Evolutionary conservation across 2,888 invertebrate genomes (phyloP).

Genomic region (Spilosoma lubricipeda): DNA sequence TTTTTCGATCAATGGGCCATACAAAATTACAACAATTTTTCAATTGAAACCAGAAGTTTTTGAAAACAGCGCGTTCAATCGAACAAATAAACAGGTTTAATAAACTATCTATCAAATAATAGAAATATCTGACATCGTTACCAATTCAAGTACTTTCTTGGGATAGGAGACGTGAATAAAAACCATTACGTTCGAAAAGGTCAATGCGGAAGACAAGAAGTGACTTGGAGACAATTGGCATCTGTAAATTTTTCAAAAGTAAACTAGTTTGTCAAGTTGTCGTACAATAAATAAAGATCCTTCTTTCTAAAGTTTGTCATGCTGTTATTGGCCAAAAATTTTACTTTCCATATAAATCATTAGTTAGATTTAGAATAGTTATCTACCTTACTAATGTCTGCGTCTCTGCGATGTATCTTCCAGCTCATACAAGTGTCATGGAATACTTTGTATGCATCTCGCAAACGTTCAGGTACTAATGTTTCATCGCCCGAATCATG

Average conservation of each 20-base stretch:
- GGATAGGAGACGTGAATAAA: not conserved
- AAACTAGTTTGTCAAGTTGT: not conserved
- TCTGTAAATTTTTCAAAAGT: not conserved
- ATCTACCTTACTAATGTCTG: constrained; percentile 17
- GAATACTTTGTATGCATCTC: constrained; percentile 66
- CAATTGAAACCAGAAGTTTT: not conserved
- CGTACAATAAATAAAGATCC: not conserved
- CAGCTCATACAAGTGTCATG: constrained; percentile 38
- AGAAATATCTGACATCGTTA: not conserved
- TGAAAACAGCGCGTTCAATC: not conserved
- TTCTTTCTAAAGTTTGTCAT: not conserved
- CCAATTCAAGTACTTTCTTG: not conserved
- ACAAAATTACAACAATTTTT: not conserved
- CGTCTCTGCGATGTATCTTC: constrained; percentile 43
- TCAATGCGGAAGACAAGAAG: not conserved
- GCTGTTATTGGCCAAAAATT: not conserved
- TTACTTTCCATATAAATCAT: not conserved
- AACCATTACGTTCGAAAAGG: not conserved
- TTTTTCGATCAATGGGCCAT: not conserved
- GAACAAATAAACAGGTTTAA: not conserved
- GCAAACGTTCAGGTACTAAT: constrained; percentile 71
- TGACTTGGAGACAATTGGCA: not conserved
- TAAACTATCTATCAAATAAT: too few relatives aligned
- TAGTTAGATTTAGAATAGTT: not conserved
- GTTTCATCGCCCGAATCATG: constrained; percentile 74